Percentiles rank a stretch among this genome's conserved stretches.
phyloP scores from a whole-genome alignment of 2,888 invertebrate genomes.

The Gari tellinella region DNA sequence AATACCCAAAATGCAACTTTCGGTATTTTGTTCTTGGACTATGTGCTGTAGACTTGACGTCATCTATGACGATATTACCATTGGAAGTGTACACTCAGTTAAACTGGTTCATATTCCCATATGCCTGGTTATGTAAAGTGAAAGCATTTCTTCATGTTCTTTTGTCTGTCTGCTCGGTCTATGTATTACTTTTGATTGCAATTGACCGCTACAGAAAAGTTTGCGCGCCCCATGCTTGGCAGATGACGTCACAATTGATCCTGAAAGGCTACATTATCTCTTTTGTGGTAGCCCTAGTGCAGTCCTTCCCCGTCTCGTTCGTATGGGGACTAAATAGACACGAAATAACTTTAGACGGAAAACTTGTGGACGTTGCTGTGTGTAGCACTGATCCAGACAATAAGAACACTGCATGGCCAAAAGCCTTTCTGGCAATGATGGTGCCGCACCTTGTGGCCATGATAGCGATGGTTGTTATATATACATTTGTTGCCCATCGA shows the following conservation, averaged over 20 bases:
- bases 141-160: conserved; percentile 44
- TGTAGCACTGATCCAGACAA: conserved; percentile 17
- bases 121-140: conserved; percentile 27
- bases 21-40: conserved; percentile 38
- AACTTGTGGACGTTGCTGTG: conserved; percentile 9
- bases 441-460: conserved; percentile 21
- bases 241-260: conserved; percentile 22
- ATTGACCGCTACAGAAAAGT: conserved; percentile 43
- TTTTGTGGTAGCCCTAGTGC: conserved; percentile 26
- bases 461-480: conserved; percentile 21
- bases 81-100: conserved; percentile 40
- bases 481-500: conserved; percentile 23
- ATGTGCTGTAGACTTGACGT: conserved; percentile 25
- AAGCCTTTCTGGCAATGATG: conserved; percentile 8
- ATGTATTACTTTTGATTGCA: conserved; percentile 45
- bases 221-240: conserved; percentile 37
- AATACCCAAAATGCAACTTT: conserved; percentile 34
- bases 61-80: conserved; percentile 27
- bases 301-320: conserved; percentile 23
- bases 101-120: conserved; percentile 45
- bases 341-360: background rate
- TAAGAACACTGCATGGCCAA: conserved; percentile 9
- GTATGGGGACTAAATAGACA: conserved; percentile 19
- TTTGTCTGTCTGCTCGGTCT: conserved; percentile 27
- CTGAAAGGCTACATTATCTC: conserved; percentile 20